A percentile compares a stretch with the other conserved stretches of the same genome.
Evolutionary conservation across 2,888 invertebrate species (phyloP).

Genomic region (Caenorhabditis panamensis): DNA sequence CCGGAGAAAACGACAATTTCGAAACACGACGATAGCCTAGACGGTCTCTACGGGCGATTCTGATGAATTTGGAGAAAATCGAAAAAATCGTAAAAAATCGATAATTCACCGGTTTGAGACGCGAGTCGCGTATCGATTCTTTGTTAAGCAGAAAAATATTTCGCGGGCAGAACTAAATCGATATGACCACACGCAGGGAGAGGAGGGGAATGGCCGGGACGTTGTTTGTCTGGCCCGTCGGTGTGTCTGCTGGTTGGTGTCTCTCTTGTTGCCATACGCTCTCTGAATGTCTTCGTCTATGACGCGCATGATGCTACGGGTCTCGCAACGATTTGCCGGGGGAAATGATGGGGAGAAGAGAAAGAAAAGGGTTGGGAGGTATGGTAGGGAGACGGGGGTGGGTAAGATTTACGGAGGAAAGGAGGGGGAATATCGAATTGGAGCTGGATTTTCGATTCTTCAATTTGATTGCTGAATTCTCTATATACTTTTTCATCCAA

Average conservation of each 20-base stretch:
- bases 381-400: constrained; percentile 13
- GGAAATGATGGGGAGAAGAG: neutral
- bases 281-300: constrained; percentile 8
- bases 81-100: constrained; percentile 38
- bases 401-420: constrained; percentile 26
- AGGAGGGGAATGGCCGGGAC: constrained; percentile 43
- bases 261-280: neutral
- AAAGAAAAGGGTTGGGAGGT: constrained; percentile 2
- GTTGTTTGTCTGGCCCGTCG: constrained; percentile 49
- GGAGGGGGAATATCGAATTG: neutral
- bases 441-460: too few relatives aligned
- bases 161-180: constrained; percentile 8
- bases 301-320: constrained; percentile 44
- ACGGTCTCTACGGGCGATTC: neutral
- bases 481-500: too few relatives aligned
- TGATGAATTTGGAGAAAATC: neutral
- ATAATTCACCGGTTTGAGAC: constrained; percentile 12
- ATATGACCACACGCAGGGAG: constrained; percentile 39
- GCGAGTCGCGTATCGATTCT: constrained; percentile 20
- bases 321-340: constrained; percentile 37
- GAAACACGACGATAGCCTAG: too few relatives aligned
- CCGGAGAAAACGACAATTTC: too few relatives aligned
- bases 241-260: constrained; percentile 24
- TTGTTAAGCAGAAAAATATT: neutral
- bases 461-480: too few relatives aligned